A percentile compares a stretch with the other conserved stretches of the same genome.
These are phyloP conservation scores for Cherax destructor DNA, from an alignment of 1,140 invertebrate species.

Conservation along the genomic window DNA sequence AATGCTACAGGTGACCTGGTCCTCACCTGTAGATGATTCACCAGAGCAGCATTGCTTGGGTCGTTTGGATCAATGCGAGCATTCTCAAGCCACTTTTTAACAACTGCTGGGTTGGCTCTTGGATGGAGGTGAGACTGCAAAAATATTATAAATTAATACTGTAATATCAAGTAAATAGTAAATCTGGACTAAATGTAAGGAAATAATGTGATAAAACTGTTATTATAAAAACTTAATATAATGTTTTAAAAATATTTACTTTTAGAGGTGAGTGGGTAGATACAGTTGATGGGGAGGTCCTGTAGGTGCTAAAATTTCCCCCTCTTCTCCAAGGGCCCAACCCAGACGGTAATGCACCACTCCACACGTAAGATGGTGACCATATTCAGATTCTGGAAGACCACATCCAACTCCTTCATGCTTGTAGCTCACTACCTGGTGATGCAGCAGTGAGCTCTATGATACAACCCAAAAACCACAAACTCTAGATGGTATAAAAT, in stretches of 20 bases:
- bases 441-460: no score
- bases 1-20: not conserved
- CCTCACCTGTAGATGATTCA: conserved; percentile 42
- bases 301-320: conserved; percentile 9
- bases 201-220: no score
- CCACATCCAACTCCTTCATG: conserved; percentile 52
- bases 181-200: no score
- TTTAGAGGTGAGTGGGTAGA: not conserved
- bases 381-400: conserved; percentile 36
- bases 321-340: conserved; percentile 34
- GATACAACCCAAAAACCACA: not conserved
- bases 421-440: conserved; percentile 28
- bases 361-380: conserved; percentile 27
- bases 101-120: not conserved
- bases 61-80: conserved; percentile 56
- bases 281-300: not conserved
- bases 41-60: conserved; percentile 32
- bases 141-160: not conserved
- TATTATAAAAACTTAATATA: no score
- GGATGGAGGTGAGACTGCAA: not conserved
- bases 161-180: no score
- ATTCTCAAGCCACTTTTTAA: conserved; percentile 5
- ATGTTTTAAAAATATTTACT: not conserved
- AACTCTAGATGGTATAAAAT: not conserved
- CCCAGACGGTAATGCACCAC: conserved; percentile 24